Base-by-base conservation (phyloP, 2,113 vertebrate species). In the Hystrix brachyura region DNA sequence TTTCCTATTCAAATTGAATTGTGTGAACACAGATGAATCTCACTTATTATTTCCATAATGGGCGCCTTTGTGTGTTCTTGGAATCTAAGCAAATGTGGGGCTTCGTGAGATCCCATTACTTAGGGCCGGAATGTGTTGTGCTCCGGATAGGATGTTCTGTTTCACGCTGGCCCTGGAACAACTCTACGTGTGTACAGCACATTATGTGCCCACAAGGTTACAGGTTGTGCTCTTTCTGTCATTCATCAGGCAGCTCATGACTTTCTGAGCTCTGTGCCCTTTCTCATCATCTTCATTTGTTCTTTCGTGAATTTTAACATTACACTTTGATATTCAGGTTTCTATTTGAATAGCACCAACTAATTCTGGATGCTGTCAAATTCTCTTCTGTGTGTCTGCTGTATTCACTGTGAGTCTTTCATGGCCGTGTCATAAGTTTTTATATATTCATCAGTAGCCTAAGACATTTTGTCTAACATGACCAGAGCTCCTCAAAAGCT, bases 391-490 rank as follows among this genome's bases (percentile, higher is more conserved):
- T 67, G 23, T 53, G 53, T 83, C 71, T 89, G 81, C 48, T 4
- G 55, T 14, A 7, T 55, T 21, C 0, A 1, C 51, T 82, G 32
- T 19, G 43, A 18, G n/a, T 90, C 81, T 78, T 88, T 82, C 38
- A 25, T 43, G 57, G 48, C 34, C 27, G 8, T 18, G 15, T 84
- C 51, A 43, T 79, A 51, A 23, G 55, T 86, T 94, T 94, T 86
- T 55, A 78, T 62, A 64, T 72, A 87, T 46, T 55, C 65, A 62
- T 74, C 57, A 69, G 81, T 38, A 51, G 34, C 65, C 4, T 51
- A 85, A 96, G 87, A 69, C 19, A 8, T 88, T 92, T 85, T 92
- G 71, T 90, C 76, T 96, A 97, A 83, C 94, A 92, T 92, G 96
- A 95, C 13, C 51, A 62, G 69, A 86, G 87, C 87, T 86, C 46